A percentile compares a stretch with the other conserved stretches of the same genome.
Evolutionary conservation across 2,113 vertebrate genomes (phyloP).

Genomic region (Gopherus flavomarginatus): DNA sequence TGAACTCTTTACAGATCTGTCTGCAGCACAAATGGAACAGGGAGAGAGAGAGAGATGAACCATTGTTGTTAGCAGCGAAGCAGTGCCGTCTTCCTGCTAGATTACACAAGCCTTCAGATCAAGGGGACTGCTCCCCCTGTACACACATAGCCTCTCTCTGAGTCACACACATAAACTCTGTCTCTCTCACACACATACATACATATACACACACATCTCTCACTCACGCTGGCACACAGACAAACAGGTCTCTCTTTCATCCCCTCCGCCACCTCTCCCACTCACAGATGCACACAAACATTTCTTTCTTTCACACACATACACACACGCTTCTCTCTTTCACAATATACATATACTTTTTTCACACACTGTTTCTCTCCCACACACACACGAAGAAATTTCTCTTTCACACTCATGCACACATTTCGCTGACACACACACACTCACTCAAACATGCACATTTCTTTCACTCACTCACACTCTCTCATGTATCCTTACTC

Average conservation of each 20-base stretch:
- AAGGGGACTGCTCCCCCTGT: neutral
- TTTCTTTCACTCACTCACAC: neutral
- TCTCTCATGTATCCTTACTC: neutral
- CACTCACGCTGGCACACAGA: accelerated
- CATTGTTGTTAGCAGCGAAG: neutral
- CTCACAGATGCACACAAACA: neutral
- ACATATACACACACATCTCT: accelerated
- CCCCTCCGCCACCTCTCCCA: accelerated
- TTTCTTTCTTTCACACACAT: neutral
- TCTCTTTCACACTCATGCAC: neutral
- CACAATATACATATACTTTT: neutral
- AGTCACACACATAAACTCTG: accelerated
- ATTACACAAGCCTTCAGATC: neutral
- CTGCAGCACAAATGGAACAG: constrained; percentile 81
- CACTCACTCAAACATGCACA: too few relatives aligned
- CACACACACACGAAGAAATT: neutral
- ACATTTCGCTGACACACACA: neutral
- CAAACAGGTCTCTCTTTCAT: accelerated
- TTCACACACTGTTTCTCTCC: neutral
- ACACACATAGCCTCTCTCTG: accelerated
- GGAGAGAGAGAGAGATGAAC: constrained; percentile 54
- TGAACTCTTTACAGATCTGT: constrained; percentile 99
- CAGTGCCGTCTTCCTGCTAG: neutral
- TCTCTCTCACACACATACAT: neutral
- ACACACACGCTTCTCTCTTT: neutral